Evolutionary conservation across 2,888 invertebrate genomes (phyloP).

Genomic region (Panzeria rudis): DNA sequence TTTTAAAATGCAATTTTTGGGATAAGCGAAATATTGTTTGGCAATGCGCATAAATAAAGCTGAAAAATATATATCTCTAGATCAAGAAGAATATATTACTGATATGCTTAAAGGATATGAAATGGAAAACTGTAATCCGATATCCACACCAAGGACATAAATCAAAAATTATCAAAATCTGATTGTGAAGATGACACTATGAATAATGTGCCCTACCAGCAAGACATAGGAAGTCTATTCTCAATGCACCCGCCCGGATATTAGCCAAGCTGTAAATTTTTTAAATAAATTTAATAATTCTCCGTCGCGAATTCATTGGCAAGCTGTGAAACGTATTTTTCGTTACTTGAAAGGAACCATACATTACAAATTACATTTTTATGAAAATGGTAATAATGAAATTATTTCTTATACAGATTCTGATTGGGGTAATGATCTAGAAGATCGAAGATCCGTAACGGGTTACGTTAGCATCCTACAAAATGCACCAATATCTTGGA

Average conservation of each 20-base stretch:
- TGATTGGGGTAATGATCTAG: slow-evolving; percentile 55
- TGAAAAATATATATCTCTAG: slow-evolving; percentile 27
- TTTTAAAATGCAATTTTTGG: slow-evolving; percentile 59
- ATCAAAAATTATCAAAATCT: slow-evolving; percentile 55
- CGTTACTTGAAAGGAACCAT: slow-evolving; percentile 32
- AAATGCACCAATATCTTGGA: neutral
- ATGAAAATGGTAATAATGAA: slow-evolving; percentile 84
- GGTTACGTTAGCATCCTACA: neutral
- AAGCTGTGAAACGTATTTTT: slow-evolving; percentile 64
- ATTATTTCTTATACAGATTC: slow-evolving; percentile 72
- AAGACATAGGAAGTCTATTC: slow-evolving; percentile 65
- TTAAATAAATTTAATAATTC: slow-evolving; percentile 62
- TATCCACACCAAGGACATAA: slow-evolving; percentile 59
- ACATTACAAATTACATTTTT: no score
- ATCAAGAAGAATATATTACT: slow-evolving; percentile 53
- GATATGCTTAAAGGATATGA: slow-evolving; percentile 41
- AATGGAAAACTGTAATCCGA: slow-evolving; percentile 53
- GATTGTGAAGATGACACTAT: slow-evolving; percentile 23
- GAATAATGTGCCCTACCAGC: slow-evolving; percentile 47
- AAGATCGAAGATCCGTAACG: slow-evolving; percentile 29
- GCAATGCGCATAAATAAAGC: slow-evolving; percentile 55
- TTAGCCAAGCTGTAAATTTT: slow-evolving; percentile 49
- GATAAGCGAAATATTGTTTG: slow-evolving; percentile 52
- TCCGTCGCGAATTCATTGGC: no score
- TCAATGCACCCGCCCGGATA: slow-evolving; percentile 62